A percentile compares a stretch with the other conserved stretches of the same genome.
Evolutionary conservation across 2,888 invertebrate genomes (phyloP).

Genomic region (Tenthredo distinguenda): DNA sequence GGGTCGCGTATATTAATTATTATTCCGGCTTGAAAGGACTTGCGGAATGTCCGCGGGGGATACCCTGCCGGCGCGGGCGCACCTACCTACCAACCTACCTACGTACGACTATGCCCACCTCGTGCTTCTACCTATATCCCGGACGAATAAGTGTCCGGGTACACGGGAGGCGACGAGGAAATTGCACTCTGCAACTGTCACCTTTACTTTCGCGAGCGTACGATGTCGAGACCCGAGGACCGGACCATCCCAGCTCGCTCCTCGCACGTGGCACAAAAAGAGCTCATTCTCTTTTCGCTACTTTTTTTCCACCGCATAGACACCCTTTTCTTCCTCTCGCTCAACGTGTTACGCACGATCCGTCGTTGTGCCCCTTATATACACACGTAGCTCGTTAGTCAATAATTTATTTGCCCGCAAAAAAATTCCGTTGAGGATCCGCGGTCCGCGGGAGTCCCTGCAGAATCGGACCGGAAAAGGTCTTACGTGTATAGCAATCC

Average conservation of each 20-base stretch:
- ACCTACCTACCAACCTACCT: too few relatives aligned
- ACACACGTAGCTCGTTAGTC: conserved; percentile 11
- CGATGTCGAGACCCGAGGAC: background rate
- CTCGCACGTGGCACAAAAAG: background rate
- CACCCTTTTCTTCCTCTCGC: background rate
- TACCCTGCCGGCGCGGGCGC: background rate
- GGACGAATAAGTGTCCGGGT: background rate
- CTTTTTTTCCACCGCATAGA: background rate
- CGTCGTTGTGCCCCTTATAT: background rate
- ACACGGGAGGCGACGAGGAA: background rate
- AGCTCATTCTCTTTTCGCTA: background rate
- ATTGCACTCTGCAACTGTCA: background rate
- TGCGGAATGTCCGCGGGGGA: background rate
- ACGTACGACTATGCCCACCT: too few relatives aligned
- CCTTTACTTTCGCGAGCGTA: background rate
- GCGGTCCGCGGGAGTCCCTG: background rate
- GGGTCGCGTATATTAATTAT: conserved; percentile 73
- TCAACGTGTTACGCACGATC: conserved; percentile 10
- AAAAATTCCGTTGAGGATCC: background rate
- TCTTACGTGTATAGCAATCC: background rate
- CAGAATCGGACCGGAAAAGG: conserved; percentile 1
- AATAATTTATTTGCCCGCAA: conserved; percentile 26
- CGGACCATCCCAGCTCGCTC: background rate
- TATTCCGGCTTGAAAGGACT: conserved; percentile 47
- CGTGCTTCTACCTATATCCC: background rate